Percentiles rank a stretch among this genome's conserved stretches.
Evolutionary conservation across 2,797 vertebrate genomes (phyloP).

Genomic region (Aythya fuligula): DNA sequence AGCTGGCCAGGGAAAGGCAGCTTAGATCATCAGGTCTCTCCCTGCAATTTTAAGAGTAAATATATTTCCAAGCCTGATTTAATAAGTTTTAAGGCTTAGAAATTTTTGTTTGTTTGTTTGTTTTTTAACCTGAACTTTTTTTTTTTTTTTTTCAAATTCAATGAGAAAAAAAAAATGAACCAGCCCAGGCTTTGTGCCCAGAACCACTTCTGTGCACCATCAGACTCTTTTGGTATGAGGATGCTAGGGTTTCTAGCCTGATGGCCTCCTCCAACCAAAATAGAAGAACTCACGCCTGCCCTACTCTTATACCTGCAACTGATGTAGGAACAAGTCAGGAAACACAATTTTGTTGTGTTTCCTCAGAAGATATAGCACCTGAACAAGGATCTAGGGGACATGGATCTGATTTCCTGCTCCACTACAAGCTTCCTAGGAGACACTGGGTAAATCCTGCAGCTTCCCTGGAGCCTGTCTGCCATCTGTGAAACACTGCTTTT

Average conservation of each 20-base stretch:
- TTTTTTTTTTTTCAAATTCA: background rate
- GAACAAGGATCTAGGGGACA: no score
- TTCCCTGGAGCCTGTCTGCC: background rate
- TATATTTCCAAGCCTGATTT: background rate
- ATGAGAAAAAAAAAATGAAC: background rate
- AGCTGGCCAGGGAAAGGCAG: background rate
- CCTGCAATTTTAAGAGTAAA: background rate
- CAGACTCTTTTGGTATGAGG: background rate
- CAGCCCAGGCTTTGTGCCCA: background rate
- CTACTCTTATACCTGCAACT: background rate
- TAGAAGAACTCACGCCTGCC: background rate
- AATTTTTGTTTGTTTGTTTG: no score
- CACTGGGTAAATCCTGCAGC: background rate
- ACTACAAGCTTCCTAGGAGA: background rate
- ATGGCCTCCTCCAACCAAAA: background rate
- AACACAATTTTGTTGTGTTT: background rate
- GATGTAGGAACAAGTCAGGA: background rate
- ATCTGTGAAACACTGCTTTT: background rate
- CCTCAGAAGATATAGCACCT: background rate
- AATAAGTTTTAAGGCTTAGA: background rate
- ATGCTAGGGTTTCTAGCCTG: no score
- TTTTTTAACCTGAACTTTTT: background rate
- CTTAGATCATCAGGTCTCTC: background rate
- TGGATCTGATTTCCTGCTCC: background rate
- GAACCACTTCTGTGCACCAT: background rate